Conservation (phyloP, 2,797 vertebrate genomes). For the Octomys mimax region DNA sequence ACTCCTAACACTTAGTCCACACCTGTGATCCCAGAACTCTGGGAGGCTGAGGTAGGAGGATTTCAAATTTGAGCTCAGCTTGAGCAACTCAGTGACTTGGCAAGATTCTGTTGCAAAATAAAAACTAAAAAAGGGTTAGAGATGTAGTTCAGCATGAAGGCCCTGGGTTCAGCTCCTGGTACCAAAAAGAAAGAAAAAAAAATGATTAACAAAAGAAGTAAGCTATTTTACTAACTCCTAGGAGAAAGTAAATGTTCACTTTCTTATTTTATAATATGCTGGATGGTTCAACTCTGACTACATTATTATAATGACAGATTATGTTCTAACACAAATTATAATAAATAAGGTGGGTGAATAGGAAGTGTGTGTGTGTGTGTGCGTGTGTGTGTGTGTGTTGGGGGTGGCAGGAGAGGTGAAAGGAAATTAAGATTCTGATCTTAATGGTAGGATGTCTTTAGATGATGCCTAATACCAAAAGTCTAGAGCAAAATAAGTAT, state of each 20-base stretch:
- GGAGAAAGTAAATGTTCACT: neutral
- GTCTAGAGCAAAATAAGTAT: constrained; percentile 10
- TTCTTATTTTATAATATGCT: constrained; percentile 9
- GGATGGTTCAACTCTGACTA: neutral
- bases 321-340: constrained; percentile 23
- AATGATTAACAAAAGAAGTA: neutral
- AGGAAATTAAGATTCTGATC: neutral
- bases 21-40: neutral
- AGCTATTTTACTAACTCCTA: neutral
- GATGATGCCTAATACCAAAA: neutral
- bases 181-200: neutral
- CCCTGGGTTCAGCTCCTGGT: neutral
- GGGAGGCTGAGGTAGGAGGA: neutral
- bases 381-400: too few species aligned
- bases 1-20: neutral
- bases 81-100: neutral
- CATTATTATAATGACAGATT: neutral
- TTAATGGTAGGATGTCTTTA: neutral
- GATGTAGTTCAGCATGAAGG: neutral
- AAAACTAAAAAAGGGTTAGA: neutral
- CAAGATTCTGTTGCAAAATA: neutral
- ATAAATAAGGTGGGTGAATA: neutral
- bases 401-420: neutral
- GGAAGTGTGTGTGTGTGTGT: neutral
- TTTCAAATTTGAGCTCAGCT: neutral